These are phyloP conservation scores for Pristionchus mayeri DNA, from an alignment of 2,888 invertebrate species.

Conservation along the genomic window DNA sequence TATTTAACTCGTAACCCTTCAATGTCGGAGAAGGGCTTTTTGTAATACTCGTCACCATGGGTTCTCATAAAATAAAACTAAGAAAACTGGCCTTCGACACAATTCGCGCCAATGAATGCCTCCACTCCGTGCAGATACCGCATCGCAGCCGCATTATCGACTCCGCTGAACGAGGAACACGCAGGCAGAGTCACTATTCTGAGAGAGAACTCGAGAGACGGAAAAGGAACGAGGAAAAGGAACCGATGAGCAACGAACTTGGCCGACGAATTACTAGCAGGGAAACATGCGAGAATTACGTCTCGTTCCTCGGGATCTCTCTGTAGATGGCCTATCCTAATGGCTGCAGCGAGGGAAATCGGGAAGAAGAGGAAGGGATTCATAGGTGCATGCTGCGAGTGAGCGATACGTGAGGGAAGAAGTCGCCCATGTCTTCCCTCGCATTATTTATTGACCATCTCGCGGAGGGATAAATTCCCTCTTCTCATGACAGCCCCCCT, in stretches of 20 bases:
- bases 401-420: not conserved
- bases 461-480: not conserved
- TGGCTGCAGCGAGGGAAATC: not conserved
- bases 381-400: not conserved
- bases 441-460: conserved; percentile 18
- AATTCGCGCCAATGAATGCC: conserved; percentile 59
- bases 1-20: not conserved
- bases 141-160: conserved; percentile 61
- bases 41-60: not conserved
- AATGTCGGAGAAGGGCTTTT: not conserved
- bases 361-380: not conserved
- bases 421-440: not conserved
- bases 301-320: not conserved
- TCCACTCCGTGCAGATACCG: conserved; percentile 59
- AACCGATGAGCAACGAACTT: not conserved
- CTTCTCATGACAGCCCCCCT: conserved; percentile 22
- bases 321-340: conserved; percentile 32
- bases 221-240: not conserved
- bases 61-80: not conserved
- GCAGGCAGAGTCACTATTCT: conserved; percentile 59
- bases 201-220: not conserved
- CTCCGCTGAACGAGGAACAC: conserved; percentile 62
- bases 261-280: not conserved
- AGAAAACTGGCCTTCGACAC: conserved; percentile 56
- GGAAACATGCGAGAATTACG: conserved; percentile 17